Evolutionary conservation across 2,888 invertebrate species (phyloP), one percentile per base, ranked within the genome.

Genomic region (Troides aeacus): DNA sequence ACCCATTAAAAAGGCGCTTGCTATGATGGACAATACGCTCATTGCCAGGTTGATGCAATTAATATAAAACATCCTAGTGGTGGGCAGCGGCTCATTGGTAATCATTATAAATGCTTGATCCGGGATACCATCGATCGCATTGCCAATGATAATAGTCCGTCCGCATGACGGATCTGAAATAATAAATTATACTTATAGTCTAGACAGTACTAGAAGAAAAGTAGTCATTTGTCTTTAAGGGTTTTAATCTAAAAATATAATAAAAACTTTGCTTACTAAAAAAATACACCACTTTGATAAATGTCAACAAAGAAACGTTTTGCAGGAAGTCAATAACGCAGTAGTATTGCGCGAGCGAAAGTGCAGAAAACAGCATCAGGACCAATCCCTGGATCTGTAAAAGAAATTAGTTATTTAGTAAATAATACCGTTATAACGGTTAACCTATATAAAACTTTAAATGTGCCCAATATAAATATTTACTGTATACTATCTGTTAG

Each of bases 261-360:
- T 21, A 42, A 36, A 62, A 53, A 8, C 23, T 2, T 50, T 74
- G 87, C 90, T 89, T 80, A 90, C 90, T 88, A 73, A 87, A 84
- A 69, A 86, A 87, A 75, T 89, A 90, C 42, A 89, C 73, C 42
- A 89, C 83, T 76, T 80, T 82, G 1, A 90, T 78, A 71, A 84
- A 90, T 3, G 89, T 60, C 0, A 89, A 79, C 15, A 85, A 68
- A 0, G 89, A 87, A 0, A 85, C 68, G 66, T 82, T 83, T 66
- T 81, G 79, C 7, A 90, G 77, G 69, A 88, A 88, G 73, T 90
- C 88, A 23, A 90, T 81, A 8, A 87, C 62, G 73, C 89, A 89
- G 76, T 84, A 88, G 72, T 89, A 85, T 69, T 90, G 89, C 8
- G 85, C 81, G 65, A 90, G 56, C 15, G 78, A 79, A 53, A 88